Evolutionary conservation across 2,113 vertebrate genomes (phyloP), one percentile per base, ranked within the genome.

Genomic region (Atrichornis clamosus): DNA sequence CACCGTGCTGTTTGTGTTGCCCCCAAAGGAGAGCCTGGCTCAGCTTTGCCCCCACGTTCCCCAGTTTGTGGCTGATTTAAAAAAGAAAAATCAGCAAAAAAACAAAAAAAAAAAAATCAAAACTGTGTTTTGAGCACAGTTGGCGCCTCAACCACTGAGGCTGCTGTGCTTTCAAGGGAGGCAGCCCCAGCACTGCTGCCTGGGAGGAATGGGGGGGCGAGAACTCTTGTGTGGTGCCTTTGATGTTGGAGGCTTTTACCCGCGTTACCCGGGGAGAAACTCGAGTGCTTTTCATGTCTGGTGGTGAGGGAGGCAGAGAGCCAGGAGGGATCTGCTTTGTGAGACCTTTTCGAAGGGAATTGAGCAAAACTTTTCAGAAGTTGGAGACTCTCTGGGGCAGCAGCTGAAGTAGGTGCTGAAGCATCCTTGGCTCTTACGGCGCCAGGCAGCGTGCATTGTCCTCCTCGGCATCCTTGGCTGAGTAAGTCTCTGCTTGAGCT

Each of bases 161-260:
- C 17, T 93, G 87, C 89, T 4, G 11, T 1, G 24, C 79, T 94
- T 92, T 62, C 62, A 46, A 50, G 69, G 42, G 80, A 87, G 63
- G 84, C 86, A 96, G 89, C 67, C 56, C 70, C 62, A 41, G 83
- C 52, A 4, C 21, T 59, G 85, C 79, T 53, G 84, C 64, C 44
- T 41, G 83, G 89, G 91, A 83, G 86, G 62, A 69, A 23, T 3
- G 4, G 35, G 58, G 60, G 49, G 47, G 35, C 1, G 19, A 69
- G 49, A 39, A 11, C 68, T 77, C 68, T 67, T 27, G 44, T 86
- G 89, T 90, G 91, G 59, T 86, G 93, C 90, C 92, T 97, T 97
- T 96, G 95, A 96, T 96, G 90, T 97, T n/a, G 53, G 70, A 96
- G 62, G 60, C 67, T 91, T 89, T 90, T 88, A 46, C 95, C 84